Evolutionary conservation across 37 sponge, comb jelly and placozoan species (phyloP), one percentile per base, ranked within the genome.

Genomic region (Hexactinellida sp.): DNA sequence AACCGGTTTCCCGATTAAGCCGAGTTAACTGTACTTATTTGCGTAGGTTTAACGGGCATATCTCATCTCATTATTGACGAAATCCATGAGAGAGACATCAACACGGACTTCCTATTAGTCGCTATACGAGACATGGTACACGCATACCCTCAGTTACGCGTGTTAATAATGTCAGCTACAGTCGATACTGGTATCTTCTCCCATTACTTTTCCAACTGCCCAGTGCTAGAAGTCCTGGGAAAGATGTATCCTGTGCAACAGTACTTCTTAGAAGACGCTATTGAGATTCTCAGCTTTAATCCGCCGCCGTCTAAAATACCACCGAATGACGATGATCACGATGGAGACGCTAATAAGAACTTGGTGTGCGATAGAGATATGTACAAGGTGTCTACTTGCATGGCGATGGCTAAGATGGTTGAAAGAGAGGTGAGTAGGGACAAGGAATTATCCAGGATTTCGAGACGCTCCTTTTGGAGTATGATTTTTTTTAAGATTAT

Each of bases 91-190:
- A 37, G 93, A 52, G 93, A 93, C 39, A 84, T 93, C 36, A 91
- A 93, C 37, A 84, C 91, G 7, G 91, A 91, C 71, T 90, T 93
- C 54, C 84, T 93, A 24, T 84, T 93, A 52, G 86, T 93, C 0
- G 86, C 91, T 13, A 54, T 93, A 23, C 86, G 93, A 19, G 93
- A 91, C 85, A 93, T 93, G 93, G 38, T 93, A 63, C 71, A 36
- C 1, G 84, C 83, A n/a, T 89, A 89, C 71, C 92, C 90, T 1
- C 7, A 28, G 7, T 87, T 88, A 36, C 86, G 87, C 54, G 89
- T 93, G 10, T 86, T 93, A 34, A 87, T 93, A 63, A 93, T 93
- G 94, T 93, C 94, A 0, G 94, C 94, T 1, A 93, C 94, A 21
- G 89, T 91, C 1, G 91, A 93, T 84, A 91, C 88, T 32, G 36